Evolutionary conservation across 2,113 vertebrate genomes (phyloP).

Genomic region (Erinaceus europaeus): DNA sequence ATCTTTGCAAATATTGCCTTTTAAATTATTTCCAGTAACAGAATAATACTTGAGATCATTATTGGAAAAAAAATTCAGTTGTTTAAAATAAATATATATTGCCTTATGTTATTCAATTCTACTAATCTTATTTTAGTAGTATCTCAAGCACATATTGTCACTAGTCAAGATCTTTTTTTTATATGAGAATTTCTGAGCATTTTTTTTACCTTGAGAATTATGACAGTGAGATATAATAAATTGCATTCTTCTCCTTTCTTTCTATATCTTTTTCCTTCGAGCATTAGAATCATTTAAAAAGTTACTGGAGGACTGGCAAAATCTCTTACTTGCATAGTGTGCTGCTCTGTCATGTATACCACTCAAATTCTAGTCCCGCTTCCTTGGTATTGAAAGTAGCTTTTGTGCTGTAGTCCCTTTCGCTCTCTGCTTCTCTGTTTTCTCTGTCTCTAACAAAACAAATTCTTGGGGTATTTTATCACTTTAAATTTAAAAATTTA

Average conservation of each 20-base stretch:
- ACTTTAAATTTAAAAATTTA: slow-evolving; percentile 1
- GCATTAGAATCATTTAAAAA: too few relatives aligned
- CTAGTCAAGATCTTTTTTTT: background rate
- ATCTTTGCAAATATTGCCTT: background rate
- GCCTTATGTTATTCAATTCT: slow-evolving; percentile 28
- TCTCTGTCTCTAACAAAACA: slow-evolving; percentile 19
- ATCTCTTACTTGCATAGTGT: too few relatives aligned
- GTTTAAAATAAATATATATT: slow-evolving; percentile 18
- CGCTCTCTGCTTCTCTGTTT: background rate
- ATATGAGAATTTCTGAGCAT: slow-evolving; percentile 13
- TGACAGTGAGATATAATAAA: background rate
- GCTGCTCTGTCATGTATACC: too few relatives aligned
- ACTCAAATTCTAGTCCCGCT: too few relatives aligned
- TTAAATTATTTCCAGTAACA: slow-evolving; percentile 34
- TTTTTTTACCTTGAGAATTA: background rate
- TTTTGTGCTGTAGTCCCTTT: too few relatives aligned
- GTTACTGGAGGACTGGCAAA: too few relatives aligned
- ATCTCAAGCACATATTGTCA: slow-evolving; percentile 17
- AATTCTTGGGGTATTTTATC: slow-evolving; percentile 35
- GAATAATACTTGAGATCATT: slow-evolving; percentile 32
- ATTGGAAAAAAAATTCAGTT: slow-evolving; percentile 45
- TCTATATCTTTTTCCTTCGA: background rate
- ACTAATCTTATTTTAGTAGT: slow-evolving; percentile 5
- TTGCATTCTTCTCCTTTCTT: slow-evolving; percentile 30
- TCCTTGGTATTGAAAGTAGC: too few relatives aligned